Percentiles rank a stretch among this genome's conserved stretches.
These are phyloP conservation scores for Labeo rohita DNA, from an alignment of 2,113 vertebrate species.

Conservation along the genomic window DNA sequence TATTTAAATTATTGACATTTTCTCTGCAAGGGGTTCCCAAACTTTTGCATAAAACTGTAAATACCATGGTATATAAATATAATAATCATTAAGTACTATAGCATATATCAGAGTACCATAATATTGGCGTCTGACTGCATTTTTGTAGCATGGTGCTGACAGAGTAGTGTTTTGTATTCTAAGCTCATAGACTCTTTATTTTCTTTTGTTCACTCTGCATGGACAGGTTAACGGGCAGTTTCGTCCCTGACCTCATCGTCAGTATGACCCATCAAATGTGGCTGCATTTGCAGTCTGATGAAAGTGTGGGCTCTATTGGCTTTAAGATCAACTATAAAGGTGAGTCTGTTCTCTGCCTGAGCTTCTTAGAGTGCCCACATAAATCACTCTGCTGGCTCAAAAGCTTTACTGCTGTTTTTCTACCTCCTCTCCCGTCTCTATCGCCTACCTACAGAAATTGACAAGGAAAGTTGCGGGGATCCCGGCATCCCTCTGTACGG, in stretches of 20 bases:
- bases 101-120: not conserved
- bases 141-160: not conserved
- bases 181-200: not conserved
- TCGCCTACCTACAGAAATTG: constrained; percentile 84
- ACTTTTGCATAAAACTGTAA: not conserved
- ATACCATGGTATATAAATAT: not conserved
- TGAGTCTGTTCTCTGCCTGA: constrained; percentile 58
- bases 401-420: not conserved
- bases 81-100: not conserved
- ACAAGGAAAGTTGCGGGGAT: constrained; percentile 97
- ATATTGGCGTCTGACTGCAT: not conserved
- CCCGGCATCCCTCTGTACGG: constrained; percentile 95
- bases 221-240: constrained; percentile 91
- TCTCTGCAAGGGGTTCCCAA: too few relatives aligned
- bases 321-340: constrained; percentile 99
- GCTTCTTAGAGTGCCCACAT: not conserved
- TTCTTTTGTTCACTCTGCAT: constrained; percentile 44
- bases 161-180: not conserved
- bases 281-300: constrained; percentile 96
- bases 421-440: not conserved
- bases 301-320: constrained; percentile 97
- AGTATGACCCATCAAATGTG: constrained; percentile 98
- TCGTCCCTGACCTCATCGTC: constrained; percentile 96
- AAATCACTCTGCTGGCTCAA: not conserved
- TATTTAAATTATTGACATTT: too few relatives aligned